Percentiles rank a stretch among this genome's conserved stretches.
These are phyloP conservation scores for Tauraco hartlaubi DNA, from an alignment of 2,797 vertebrate genomes.

Conservation along the genomic window DNA sequence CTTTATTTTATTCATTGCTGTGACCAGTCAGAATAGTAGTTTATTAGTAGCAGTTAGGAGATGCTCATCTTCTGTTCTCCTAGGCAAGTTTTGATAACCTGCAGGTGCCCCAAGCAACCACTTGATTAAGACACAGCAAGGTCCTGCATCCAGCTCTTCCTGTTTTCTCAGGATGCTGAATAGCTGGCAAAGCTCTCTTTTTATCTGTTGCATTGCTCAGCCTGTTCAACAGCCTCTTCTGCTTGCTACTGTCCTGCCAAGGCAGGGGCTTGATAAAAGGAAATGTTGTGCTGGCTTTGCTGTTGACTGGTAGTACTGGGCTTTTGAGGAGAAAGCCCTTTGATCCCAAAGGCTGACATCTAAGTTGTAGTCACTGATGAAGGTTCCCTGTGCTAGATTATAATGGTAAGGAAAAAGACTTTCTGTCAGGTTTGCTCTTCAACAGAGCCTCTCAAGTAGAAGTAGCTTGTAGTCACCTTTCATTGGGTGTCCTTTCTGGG, in stretches of 20 bases:
- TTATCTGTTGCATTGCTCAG: background rate
- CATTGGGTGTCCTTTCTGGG: background rate
- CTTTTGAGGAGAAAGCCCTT: background rate
- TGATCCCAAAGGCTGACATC: background rate
- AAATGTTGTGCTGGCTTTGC: background rate
- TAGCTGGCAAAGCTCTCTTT: background rate
- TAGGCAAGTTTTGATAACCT: background rate
- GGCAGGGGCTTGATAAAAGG: background rate
- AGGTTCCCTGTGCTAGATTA: background rate
- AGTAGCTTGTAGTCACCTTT: background rate
- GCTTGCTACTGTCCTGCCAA: background rate
- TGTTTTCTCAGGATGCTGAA: background rate
- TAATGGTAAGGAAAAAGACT: background rate
- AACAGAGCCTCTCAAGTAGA: background rate
- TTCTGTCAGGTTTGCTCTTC: background rate
- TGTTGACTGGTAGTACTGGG: background rate
- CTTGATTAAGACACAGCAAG: background rate
- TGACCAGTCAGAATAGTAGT: background rate
- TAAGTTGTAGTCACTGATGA: background rate
- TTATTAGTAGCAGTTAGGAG: background rate
- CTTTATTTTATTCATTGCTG: background rate
- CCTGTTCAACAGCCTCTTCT: background rate
- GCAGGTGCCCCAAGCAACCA: background rate
- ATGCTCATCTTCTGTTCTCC: background rate
- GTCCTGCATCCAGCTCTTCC: background rate